Evolutionary conservation across 1,140 invertebrate genomes (phyloP), one percentile per base, ranked within the genome.

Genomic region (Neodiprion fabricii): DNA sequence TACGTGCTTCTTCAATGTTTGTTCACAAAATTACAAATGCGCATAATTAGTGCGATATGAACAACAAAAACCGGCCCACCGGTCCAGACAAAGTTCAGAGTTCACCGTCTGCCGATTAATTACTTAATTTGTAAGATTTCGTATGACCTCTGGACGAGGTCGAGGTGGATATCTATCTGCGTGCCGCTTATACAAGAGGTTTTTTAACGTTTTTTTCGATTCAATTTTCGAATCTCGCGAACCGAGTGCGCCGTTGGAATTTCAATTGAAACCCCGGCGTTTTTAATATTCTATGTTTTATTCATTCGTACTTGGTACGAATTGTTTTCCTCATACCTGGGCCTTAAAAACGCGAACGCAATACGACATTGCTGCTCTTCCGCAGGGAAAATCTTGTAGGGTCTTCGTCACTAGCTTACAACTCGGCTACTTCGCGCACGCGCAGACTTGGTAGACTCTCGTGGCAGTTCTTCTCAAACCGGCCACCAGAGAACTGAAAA

Each of bases 321-420:
- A 75, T 69, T 74, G 71, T 72, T 66, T 76, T 75, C 67, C 61
- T 78, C 89, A 87, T 91, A 93, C 93, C 90, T 93, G 92, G 89
- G 91, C 91, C 90, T 92, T 91, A 88, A 93, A 91, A 91, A 93
- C 91, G 91, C 92, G 89, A 80, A 90, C 90, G 91, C 92, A 93
- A 90, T 93, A 92, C 85, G 92, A 93, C 92, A 94, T 94, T 89
- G 87, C 90, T 87, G 85, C n/a, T 61, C 53, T 61, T 12, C 53
- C 9, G n/a, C 53, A 61, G n/a, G 53, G 9, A 40, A 40, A 40
- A 40, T 40, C 28, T 40, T 61, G 53, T 61, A 4, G 1, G 11
- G 53, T 12, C n/a, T 61, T 61, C 53, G 53, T 61, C 53, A 61
- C 28, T 40, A 5, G 28, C 28, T 40, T 40, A 40, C 28, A 40